Conservation (phyloP, 2,113 vertebrate genomes). For the Anseranas semipalmata region DNA sequence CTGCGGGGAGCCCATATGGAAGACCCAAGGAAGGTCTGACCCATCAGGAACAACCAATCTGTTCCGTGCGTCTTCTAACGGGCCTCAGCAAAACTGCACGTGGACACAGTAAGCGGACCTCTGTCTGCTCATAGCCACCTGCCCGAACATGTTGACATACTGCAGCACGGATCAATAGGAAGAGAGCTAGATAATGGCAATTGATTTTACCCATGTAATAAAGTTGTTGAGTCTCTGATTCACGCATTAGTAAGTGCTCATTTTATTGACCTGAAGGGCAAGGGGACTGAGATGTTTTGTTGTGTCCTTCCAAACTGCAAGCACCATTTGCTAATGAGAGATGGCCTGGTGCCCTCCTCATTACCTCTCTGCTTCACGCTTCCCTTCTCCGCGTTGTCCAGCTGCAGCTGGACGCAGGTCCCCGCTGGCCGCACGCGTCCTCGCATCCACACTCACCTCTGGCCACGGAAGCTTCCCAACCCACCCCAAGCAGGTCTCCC, state of each 20-base stretch:
- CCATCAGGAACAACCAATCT: neutral
- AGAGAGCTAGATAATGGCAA: neutral
- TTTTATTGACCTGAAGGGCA: neutral
- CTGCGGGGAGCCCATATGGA: neutral
- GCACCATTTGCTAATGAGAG: neutral
- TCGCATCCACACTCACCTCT: neutral
- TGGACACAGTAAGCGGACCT: fast-evolving
- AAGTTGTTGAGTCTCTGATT: neutral
- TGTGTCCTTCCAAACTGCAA: neutral
- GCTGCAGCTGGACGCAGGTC: no score
- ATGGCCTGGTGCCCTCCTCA: neutral
- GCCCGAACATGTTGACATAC: neutral
- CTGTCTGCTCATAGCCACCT: neutral
- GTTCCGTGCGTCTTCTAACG: neutral
- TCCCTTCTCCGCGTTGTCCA: neutral
- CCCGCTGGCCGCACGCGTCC: neutral
- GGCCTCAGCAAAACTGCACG: neutral
- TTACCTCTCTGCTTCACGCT: neutral
- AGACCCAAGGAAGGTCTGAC: neutral
- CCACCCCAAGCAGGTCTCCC: neutral
- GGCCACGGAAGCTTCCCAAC: neutral
- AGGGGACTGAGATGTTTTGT: neutral
- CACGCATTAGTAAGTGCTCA: neutral
- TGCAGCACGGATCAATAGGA: neutral
- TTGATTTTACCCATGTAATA: neutral